A percentile compares a stretch with the other conserved stretches of the same genome.
phyloP scores from a whole-genome alignment of 2,797 vertebrate species.

The Lagodon rhomboides region DNA sequence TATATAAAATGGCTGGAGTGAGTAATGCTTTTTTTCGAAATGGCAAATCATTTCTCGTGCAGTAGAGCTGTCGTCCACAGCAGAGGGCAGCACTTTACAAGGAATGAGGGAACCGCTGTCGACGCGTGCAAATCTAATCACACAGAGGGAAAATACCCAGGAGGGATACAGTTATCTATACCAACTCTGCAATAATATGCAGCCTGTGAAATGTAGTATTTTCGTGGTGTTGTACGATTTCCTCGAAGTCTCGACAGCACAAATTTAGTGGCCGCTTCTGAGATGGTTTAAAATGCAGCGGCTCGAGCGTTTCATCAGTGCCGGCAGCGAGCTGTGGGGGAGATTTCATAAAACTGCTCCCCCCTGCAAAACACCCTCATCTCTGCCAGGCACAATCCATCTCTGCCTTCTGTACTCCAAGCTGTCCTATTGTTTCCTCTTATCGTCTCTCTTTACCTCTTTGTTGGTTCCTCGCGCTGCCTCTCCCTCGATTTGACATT shows the following conservation, averaged over 20 bases:
- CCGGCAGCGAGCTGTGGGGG: conserved; percentile 47
- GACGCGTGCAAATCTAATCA: background rate
- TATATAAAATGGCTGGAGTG: conserved; percentile 46
- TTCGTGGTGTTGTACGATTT: background rate
- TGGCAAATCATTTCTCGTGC: conserved; percentile 13
- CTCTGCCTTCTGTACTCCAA: conserved; percentile 51
- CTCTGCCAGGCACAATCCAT: conserved; percentile 64
- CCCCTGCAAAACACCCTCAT: conserved; percentile 41
- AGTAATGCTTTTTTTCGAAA: background rate
- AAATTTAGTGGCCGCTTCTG: background rate
- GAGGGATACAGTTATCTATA: background rate
- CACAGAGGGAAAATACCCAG: background rate
- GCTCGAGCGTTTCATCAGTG: conserved; percentile 27
- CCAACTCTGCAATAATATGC: background rate
- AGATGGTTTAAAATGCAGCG: conserved; percentile 49
- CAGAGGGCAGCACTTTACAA: conserved; percentile 72
- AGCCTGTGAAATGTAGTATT: background rate
- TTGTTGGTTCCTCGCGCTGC: conserved; percentile 3
- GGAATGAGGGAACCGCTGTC: conserved; percentile 12
- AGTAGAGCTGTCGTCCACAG: conserved; percentile 35
- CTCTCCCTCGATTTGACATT: conserved; percentile 18
- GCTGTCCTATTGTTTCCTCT: conserved; percentile 42
- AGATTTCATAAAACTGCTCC: conserved; percentile 57
- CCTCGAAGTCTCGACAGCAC: background rate
- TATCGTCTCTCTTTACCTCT: conserved; percentile 30